phyloP scores from a whole-genome alignment of 2,888 invertebrate species.

The Malthinus flaveolus region DNA sequence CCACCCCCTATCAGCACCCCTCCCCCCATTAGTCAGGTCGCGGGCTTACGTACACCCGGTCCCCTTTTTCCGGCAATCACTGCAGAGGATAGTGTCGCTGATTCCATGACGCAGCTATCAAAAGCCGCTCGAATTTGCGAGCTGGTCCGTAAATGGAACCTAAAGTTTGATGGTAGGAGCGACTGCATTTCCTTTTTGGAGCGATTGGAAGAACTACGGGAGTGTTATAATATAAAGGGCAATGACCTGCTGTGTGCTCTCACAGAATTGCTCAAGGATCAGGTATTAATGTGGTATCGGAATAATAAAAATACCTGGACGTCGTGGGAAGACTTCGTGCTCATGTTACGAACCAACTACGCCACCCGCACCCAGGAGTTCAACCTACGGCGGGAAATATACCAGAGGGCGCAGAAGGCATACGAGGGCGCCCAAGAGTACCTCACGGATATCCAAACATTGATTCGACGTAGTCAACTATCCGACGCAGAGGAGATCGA shows the following conservation, averaged over 20 bases:
- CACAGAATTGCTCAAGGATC: slow-evolving; percentile 8
- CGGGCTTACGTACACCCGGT: no score
- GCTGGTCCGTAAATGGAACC: slow-evolving; percentile 14
- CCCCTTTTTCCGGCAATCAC: no score
- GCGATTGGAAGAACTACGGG: neutral
- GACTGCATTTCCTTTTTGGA: slow-evolving; percentile 14
- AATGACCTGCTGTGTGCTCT: neutral
- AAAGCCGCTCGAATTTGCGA: slow-evolving; percentile 1
- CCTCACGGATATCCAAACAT: no score
- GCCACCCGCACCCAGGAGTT: neutral
- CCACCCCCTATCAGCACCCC: no score
- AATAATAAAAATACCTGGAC: slow-evolving; percentile 7
- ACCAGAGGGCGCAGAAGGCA: no score
- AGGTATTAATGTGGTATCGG: slow-evolving; percentile 13
- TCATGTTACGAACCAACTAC: neutral
- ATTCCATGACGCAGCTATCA: no score
- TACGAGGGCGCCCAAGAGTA: no score
- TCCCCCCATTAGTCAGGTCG: no score
- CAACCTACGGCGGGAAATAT: no score
- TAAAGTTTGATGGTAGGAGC: slow-evolving; percentile 11
- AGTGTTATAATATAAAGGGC: neutral
- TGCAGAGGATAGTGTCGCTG: no score
- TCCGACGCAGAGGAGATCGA: no score
- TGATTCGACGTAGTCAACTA: no score
- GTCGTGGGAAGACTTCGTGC: slow-evolving; percentile 2